phyloP scores from a whole-genome alignment of 2,113 vertebrate genomes.

The Megaceryle maxima region DNA sequence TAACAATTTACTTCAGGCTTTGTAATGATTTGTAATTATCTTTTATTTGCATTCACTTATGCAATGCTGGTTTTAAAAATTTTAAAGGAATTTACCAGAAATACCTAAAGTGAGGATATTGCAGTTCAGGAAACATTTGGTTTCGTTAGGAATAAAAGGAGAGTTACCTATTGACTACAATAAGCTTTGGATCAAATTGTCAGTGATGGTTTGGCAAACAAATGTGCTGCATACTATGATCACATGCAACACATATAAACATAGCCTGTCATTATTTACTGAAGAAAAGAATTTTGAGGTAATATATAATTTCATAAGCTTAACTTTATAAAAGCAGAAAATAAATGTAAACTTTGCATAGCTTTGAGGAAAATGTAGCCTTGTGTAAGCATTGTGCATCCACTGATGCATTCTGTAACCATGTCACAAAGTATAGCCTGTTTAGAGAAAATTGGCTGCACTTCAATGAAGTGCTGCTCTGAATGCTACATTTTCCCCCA shows the following conservation, averaged over 20 bases:
- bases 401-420: background rate
- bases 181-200: background rate
- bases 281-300: background rate
- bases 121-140: background rate
- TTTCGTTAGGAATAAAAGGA: background rate
- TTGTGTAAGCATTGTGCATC: background rate
- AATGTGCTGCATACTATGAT: background rate
- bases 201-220: background rate
- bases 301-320: background rate
- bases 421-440: background rate
- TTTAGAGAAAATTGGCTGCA: background rate
- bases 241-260: background rate
- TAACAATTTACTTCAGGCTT: background rate
- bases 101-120: slow-evolving; percentile 28
- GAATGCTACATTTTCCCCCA: background rate
- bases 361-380: background rate
- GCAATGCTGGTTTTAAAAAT: background rate
- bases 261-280: background rate
- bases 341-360: background rate
- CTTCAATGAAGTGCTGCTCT: background rate
- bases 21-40: background rate
- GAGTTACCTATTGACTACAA: background rate
- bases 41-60: background rate
- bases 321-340: background rate
- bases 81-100: slow-evolving; percentile 41